phyloP scores from a whole-genome alignment of 2,888 invertebrate genomes.

The Hymenopus coronatus region DNA sequence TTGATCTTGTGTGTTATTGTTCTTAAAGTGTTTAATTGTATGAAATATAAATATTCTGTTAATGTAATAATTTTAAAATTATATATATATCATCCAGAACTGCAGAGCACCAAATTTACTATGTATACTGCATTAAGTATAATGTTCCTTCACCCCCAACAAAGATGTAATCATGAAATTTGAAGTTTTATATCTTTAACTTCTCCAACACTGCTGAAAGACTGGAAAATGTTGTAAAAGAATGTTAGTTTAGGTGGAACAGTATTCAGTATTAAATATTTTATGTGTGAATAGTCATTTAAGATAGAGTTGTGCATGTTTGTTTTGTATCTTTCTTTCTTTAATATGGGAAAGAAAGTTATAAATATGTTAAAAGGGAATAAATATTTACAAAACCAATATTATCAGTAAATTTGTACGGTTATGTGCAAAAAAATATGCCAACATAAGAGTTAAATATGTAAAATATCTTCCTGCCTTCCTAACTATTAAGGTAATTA shows the following conservation, averaged over 20 bases:
- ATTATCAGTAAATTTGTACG: no score
- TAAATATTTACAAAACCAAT: background rate
- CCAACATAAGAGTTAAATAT: no score
- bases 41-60: background rate
- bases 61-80: background rate
- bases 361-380: background rate
- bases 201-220: background rate
- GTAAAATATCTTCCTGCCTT: no score
- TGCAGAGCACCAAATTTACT: background rate
- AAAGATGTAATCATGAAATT: background rate
- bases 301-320: background rate
- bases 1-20: no score
- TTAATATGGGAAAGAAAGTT: background rate
- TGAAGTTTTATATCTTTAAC: background rate
- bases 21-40: no score
- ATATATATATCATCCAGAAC: background rate
- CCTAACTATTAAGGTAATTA: no score
- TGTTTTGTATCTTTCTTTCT: background rate
- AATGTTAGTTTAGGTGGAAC: background rate
- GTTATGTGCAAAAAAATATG: no score
- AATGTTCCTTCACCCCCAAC: background rate
- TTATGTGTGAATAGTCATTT: background rate
- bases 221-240: no score
- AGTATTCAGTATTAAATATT: background rate
- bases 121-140: background rate